A percentile compares a stretch with the other conserved stretches of the same genome.
Conservation (phyloP, 2,888 invertebrate genomes). For the Spodoptera littoralis region DNA sequence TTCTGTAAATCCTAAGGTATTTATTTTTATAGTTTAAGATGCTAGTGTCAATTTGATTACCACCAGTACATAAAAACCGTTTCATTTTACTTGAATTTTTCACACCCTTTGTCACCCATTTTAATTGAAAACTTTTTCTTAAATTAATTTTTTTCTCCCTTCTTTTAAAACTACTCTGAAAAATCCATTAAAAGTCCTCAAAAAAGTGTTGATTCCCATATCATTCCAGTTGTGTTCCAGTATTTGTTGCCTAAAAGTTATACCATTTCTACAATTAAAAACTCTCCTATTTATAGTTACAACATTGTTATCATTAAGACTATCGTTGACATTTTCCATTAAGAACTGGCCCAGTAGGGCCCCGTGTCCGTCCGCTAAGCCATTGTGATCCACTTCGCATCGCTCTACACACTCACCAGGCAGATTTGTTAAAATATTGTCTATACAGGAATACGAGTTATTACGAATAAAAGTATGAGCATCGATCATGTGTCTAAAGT, state of each 20-base stretch:
- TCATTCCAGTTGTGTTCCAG: neutral
- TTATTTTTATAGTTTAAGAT: neutral
- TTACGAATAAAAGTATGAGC: conserved; percentile 16
- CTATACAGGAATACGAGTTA: conserved; percentile 14
- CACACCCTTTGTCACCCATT: neutral
- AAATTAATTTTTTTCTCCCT: neutral
- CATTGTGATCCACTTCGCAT: conserved; percentile 13
- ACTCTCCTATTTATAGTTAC: conserved; percentile 6
- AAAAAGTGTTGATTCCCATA: neutral
- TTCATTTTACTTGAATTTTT: neutral
- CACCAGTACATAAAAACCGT: neutral
- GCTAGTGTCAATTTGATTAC: neutral
- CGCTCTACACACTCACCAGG: neutral
- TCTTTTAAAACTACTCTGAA: neutral
- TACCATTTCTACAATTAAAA: neutral
- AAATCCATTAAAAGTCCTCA: neutral
- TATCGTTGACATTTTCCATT: conserved; percentile 2
- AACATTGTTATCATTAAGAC: neutral
- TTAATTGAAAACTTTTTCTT: neutral
- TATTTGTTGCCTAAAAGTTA: neutral
- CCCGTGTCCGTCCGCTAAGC: conserved; percentile 18
- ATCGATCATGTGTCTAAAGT: conserved; percentile 5
- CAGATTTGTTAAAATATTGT: conserved; percentile 12
- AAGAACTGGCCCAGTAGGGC: conserved; percentile 1
- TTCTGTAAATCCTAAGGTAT: neutral